Evolutionary conservation across 2,113 vertebrate species (phyloP), one percentile per base, ranked within the genome.

Genomic region (Anolis sagrei): DNA sequence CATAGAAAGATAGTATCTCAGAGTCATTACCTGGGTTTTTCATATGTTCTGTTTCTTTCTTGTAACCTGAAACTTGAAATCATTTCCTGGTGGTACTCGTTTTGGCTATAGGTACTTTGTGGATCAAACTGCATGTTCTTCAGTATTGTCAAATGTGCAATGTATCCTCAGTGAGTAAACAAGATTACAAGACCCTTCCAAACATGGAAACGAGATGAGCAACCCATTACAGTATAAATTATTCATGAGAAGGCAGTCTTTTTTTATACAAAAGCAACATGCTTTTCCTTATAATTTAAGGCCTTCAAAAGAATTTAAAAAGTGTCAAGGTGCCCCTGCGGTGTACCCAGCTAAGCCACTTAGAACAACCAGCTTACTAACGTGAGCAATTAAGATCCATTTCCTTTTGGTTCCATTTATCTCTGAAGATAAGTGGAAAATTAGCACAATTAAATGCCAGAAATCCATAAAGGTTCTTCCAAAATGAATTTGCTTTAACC

Each of bases 401-500:
- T 21, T 32, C 81, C 79, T 77, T 48, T 82, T 7, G 7, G 1
- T 79, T 79, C 34, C 61, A 89, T 84, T 78, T 74, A 29, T 39
- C 75, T 82, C 79, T 39, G 19, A 86, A 83, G 81, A 84, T 77
- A 79, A 88, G 7, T 29, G 81, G 25, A 66, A 77, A 92, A 87
- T 81, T 44, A 82, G 61, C 34, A 77, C 0, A 1, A 49, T 36
- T 75, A 68, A 88, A 87, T 84, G 54, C 27, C 13, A 86, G 21
- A 27, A 70, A 36, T 36, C 87, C 54, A 74, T 81, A 82, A 83
- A n/a, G 4, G 70, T 80, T 74, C 73, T 79, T 81, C 77, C 39
- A 74, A 88, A 92, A 77, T 32, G 44, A 86, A 68, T 62, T 72
- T 19, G 51, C 44, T 81, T 72, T 82, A 36, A 77, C 79, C 83